These are phyloP conservation scores for Corapipo altera DNA, from an alignment of 2,113 vertebrate species.

Conservation along the genomic window DNA sequence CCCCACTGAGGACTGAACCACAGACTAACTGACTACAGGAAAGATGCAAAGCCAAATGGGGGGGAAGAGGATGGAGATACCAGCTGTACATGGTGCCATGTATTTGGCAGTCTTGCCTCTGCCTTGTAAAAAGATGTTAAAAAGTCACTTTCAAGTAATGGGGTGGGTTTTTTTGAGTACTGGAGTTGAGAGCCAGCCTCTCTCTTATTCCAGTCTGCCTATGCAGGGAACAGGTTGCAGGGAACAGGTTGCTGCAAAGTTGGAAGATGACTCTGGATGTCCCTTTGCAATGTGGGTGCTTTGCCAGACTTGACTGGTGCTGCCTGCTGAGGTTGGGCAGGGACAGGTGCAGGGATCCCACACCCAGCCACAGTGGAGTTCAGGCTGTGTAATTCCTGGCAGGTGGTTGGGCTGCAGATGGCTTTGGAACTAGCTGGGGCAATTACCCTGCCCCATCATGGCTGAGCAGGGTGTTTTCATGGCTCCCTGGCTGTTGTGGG, in stretches of 20 bases:
- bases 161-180: neutral
- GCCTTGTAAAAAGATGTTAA: neutral
- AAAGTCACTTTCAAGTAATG: neutral
- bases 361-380: neutral
- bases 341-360: neutral
- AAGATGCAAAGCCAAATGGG: neutral
- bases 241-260: rapidly evolving
- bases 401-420: neutral
- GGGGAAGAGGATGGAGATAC: neutral
- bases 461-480: neutral
- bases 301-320: neutral
- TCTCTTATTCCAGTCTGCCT: neutral
- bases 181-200: neutral
- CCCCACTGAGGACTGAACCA: neutral
- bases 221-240: rapidly evolving
- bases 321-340: neutral
- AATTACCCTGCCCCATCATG: rapidly evolving
- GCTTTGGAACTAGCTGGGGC: neutral
- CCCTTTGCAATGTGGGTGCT: neutral
- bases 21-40: neutral
- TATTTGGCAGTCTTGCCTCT: neutral
- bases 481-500: rapidly evolving
- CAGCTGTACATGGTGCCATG: neutral
- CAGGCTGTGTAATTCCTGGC: neutral
- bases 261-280: rapidly evolving